Base-by-base conservation (phyloP, 30 jellyfish, hydroid and myxozoan genomes). In the Rhopilema esculentum region DNA sequence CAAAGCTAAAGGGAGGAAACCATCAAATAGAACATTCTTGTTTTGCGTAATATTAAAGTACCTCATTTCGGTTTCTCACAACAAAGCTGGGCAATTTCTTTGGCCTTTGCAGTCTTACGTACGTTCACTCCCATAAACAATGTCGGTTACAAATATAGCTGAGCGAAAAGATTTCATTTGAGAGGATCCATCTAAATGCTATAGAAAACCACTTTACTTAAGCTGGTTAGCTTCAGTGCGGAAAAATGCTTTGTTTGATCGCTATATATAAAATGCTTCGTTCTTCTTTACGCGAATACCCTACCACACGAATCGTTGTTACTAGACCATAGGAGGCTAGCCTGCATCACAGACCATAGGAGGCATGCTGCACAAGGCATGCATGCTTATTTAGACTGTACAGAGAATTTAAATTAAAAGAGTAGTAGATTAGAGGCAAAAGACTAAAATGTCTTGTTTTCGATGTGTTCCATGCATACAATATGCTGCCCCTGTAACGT, bases 61-160 rank as follows among this genome's bases (percentile, higher is more conserved):
- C 70, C 18, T n/a, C 66, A 24, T 64, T 49, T 63, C 66, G 66
- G 80, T 40, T 79, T 49, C 66, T 28, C 27, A 79, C 69, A 61
- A 30, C 89, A 49, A 26, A 61, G 62, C 85, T 40, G 50, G 27
- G 53, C 48, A 30, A 30, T 18, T 27, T 67, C 28, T 26, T 67
- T 67, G 50, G 78, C 18, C 27, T 31, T 72, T 63, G 27, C 27
- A 19, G 73, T 63, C 27, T 17, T 17, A n/a, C 73, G 27, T 63
- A 25, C 27, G 73, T 63, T 19, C 73, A n/a, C 73, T n/a, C 73
- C 73, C 27, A 25, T 63, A 63, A 63, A 63, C 73, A 63, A n/a
- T 63, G 73, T 17, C 73, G 73, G 73, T 63, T 63, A 6, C 73
- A 19, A n/a, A 40, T 40, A 40, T 40, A 40, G 57, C 57, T 40